Percentiles rank a stretch among this genome's conserved stretches.
Conservation (phyloP, 2,797 vertebrate species). For the Melanotaenia nigrans region DNA sequence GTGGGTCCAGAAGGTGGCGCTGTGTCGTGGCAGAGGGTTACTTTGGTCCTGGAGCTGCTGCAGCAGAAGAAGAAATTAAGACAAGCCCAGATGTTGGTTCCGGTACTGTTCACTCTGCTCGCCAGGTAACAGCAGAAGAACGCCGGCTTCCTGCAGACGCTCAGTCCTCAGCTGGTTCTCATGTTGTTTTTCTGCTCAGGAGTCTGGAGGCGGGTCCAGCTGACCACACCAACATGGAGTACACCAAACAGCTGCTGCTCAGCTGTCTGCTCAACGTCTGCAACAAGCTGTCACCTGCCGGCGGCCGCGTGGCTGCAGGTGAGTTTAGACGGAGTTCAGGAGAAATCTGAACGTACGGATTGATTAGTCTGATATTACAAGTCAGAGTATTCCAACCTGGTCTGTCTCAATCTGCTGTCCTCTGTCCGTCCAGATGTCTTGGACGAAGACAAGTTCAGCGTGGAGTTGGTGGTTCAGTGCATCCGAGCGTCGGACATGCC, state of each 20-base stretch:
- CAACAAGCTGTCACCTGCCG: constrained; percentile 85
- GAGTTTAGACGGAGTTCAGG: not conserved
- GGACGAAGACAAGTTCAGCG: constrained; percentile 94
- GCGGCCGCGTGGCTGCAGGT: constrained; percentile 83
- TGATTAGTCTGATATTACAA: no score
- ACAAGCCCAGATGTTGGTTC: constrained; percentile 85
- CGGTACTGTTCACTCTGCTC: constrained; percentile 90
- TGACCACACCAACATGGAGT: constrained; percentile 87
- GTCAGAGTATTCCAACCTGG: no score
- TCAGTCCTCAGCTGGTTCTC: no score
- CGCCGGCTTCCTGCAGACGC: no score
- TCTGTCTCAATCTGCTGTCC: not conserved
- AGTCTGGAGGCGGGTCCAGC: constrained; percentile 81
- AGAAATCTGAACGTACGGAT: no score
- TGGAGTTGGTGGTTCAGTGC: constrained; percentile 95
- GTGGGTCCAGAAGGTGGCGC: constrained; percentile 62
- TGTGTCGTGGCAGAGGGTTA: constrained; percentile 88
- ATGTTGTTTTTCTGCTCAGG: constrained; percentile 66
- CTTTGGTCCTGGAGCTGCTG: constrained; percentile 92
- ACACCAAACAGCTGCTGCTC: constrained; percentile 94
- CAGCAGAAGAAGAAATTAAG: constrained; percentile 98
- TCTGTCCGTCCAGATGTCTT: constrained; percentile 79
- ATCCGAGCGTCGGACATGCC: constrained; percentile 90
- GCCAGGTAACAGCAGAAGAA: constrained; percentile 80
- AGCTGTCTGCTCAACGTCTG: constrained; percentile 90